Evolutionary conservation across 2,113 vertebrate genomes (phyloP).

Genomic region (Leptosomus discolor): DNA sequence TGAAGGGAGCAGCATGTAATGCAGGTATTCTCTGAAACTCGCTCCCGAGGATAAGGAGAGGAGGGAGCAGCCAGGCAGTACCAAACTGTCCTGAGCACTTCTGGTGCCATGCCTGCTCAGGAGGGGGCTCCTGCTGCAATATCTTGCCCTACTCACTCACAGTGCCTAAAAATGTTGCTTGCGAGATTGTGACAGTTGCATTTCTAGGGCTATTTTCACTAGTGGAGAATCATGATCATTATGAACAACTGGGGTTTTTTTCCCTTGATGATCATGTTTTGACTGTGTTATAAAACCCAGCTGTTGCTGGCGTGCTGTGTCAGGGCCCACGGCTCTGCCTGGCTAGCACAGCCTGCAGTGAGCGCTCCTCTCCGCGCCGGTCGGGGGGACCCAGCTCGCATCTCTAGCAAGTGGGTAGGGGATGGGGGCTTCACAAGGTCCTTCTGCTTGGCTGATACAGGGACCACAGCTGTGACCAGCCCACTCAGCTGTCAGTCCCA

Average conservation of each 20-base stretch:
- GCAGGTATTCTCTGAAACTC: not conserved
- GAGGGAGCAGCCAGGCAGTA: not conserved
- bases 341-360: not conserved
- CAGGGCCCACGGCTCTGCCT: not conserved
- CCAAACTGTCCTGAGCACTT: not conserved
- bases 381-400: fast-evolving
- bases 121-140: not conserved
- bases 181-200: not conserved
- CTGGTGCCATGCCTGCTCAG: fast-evolving
- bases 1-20: not conserved
- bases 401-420: not conserved
- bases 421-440: not conserved
- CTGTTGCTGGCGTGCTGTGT: not conserved
- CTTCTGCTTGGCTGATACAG: fast-evolving
- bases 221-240: not conserved
- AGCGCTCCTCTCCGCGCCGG: not conserved
- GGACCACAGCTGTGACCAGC: not conserved
- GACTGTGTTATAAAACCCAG: not conserved
- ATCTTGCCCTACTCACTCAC: not conserved
- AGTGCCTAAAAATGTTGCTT: not conserved
- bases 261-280: not conserved
- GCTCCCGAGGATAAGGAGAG: not conserved
- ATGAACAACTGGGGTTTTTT: not conserved
- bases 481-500: not conserved
- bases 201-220: not conserved